Base-by-base conservation (phyloP, 2,797 vertebrate genomes). In the Pygocentrus nattereri region DNA sequence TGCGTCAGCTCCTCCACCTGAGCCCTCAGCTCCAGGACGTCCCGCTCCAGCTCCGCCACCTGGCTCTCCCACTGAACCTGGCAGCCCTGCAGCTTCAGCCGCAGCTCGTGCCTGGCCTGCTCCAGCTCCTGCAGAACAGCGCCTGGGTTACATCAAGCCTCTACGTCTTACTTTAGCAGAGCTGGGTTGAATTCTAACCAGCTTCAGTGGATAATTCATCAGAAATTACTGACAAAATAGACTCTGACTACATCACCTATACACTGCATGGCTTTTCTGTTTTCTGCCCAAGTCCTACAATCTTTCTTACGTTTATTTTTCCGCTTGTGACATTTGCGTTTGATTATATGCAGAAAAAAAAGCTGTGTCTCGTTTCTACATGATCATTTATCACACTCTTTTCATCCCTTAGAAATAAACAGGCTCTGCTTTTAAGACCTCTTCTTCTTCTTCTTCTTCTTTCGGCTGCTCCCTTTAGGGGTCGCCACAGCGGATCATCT, bases 61-160 rank as follows among this genome's bases (percentile, higher is more conserved):
- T 95, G 95, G 87, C 91, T 93, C 90, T 94, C 92, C 94, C 93
- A 93, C 91, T 93, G 90, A 52, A 89, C 90, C 88, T 89, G 90
- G 79, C 87, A 89, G 87, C 87, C 86, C 74, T 94, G 92, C 86
- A 95, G 91, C 88, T 94, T 95, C 82, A 93, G 50, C 79, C 88
- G 91, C 84, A 94, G 88, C 41, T 92, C 90, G 85, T 95, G 91
- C 59, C 89, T 90, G 74, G 88, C 88, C 91, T 96, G 95, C 89
- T 96, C 90, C 90, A 95, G 91, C 86, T 91, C 93, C 95, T 96
- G 61, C 18, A 1, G 25, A 68, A 81, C 16, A 70, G 56, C 1
- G 31, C 12, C n/a, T 11, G 12, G 6, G 13, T 38, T 44, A 62
- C 49, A 50, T 16, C 30, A 6, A 19, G 47, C 23, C 13, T 27